These are phyloP conservation scores for Lophotis ruficrista DNA, from an alignment of 2,113 vertebrate genomes.

Conservation along the genomic window DNA sequence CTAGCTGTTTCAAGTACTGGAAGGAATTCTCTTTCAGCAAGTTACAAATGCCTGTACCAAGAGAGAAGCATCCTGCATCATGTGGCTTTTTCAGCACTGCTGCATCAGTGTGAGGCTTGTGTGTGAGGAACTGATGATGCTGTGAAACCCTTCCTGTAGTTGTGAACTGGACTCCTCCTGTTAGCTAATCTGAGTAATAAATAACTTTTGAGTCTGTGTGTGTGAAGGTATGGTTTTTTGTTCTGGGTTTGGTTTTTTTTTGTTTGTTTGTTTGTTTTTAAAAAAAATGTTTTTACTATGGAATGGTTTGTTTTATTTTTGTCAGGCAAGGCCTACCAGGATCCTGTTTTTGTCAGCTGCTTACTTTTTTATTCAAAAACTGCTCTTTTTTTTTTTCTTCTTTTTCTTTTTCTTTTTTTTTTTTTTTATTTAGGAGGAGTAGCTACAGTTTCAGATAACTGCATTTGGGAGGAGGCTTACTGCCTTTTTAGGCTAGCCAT, in stretches of 20 bases:
- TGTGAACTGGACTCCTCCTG: background rate
- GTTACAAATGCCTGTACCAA: background rate
- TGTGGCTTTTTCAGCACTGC: background rate
- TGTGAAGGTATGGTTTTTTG: background rate
- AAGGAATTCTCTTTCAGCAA: background rate
- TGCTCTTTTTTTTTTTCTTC: background rate
- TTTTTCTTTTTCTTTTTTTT: no score
- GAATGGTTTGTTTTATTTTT: background rate
- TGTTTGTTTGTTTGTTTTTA: background rate
- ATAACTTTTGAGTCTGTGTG: background rate
- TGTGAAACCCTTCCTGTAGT: background rate
- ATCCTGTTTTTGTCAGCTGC: background rate
- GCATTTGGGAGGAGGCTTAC: background rate
- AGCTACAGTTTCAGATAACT: background rate
- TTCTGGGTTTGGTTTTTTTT: no score
- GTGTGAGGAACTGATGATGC: background rate
- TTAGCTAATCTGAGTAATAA: slow-evolving; percentile 20
- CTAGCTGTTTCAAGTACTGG: background rate
- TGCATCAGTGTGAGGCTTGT: background rate
- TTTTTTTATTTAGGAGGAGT: background rate
- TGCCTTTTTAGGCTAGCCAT: background rate
- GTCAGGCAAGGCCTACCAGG: background rate
- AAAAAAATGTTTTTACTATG: background rate
- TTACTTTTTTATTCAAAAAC: background rate
- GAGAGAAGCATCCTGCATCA: background rate